Conservation (phyloP, 2,797 vertebrate genomes). For the Leucoraja ocellata region DNA sequence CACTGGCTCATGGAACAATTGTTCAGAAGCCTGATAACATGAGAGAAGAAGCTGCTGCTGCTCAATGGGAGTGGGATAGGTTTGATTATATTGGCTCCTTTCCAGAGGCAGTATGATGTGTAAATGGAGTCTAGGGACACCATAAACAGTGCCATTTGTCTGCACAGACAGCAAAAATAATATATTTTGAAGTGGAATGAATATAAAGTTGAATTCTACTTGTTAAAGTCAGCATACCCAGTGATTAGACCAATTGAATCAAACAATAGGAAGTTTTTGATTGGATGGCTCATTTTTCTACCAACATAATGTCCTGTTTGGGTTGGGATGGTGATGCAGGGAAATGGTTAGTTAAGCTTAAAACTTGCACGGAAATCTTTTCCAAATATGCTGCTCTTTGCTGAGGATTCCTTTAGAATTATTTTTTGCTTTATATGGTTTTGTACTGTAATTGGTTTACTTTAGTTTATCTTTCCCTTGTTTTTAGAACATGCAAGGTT, state of each 20-base stretch:
- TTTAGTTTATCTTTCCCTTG: background rate
- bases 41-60: too few relatives aligned
- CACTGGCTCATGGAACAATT: too few relatives aligned
- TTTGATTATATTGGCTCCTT: too few relatives aligned
- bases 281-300: background rate
- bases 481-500: conserved; percentile 64
- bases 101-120: too few relatives aligned
- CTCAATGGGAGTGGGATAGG: too few relatives aligned
- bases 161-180: background rate
- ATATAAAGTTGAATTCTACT: background rate
- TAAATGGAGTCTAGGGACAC: too few relatives aligned
- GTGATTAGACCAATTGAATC: background rate
- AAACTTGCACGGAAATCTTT: background rate
- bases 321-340: background rate
- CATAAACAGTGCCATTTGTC: too few relatives aligned
- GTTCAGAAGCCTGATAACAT: too few relatives aligned
- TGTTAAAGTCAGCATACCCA: background rate
- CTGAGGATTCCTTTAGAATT: background rate
- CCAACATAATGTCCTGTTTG: background rate
- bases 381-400: background rate
- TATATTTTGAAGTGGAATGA: background rate
- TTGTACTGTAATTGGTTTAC: background rate
- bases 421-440: background rate
- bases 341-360: background rate
- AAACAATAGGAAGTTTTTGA: background rate